Evolutionary conservation across 1,140 invertebrate species (phyloP).

Genomic region (Drosophila nikananu): DNA sequence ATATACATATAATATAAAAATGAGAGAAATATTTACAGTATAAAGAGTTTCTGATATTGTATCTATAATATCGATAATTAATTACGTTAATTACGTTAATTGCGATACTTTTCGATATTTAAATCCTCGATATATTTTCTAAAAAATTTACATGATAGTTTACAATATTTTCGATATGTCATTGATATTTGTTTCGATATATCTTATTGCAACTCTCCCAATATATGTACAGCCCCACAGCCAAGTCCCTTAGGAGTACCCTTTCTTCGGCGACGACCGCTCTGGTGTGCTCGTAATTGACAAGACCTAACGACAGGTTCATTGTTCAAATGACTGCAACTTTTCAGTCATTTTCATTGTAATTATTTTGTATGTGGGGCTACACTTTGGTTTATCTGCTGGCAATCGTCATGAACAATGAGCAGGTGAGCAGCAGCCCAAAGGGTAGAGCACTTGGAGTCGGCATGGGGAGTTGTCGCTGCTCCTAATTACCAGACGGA

Average conservation of each 20-base stretch:
- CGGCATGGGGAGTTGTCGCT: conserved; percentile 18
- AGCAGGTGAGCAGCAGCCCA: conserved; percentile 11
- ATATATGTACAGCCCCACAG: too few relatives aligned
- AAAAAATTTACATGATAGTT: too few relatives aligned
- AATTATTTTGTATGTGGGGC: conserved; percentile 54
- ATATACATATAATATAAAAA: too few relatives aligned
- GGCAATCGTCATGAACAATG: conserved; percentile 48
- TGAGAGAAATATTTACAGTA: too few relatives aligned
- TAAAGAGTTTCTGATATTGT: background rate
- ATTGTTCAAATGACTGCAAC: conserved; percentile 73
- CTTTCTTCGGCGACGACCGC: background rate
- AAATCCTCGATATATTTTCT: too few relatives aligned
- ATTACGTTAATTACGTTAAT: background rate
- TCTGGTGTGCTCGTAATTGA: conserved; percentile 45
- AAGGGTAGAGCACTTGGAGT: conserved; percentile 1
- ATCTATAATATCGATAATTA: background rate
- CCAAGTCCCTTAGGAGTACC: conserved; percentile 11
- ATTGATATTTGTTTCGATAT: too few relatives aligned
- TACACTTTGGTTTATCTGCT: conserved; percentile 33
- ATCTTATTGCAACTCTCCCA: too few relatives aligned
- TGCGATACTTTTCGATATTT: background rate
- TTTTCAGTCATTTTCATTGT: conserved; percentile 75
- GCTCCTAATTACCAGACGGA: conserved; percentile 57
- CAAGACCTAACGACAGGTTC: conserved; percentile 68
- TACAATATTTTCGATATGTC: too few relatives aligned